Base-by-base conservation (phyloP, 2,888 invertebrate genomes). In the Drosophila peninsularis region DNA sequence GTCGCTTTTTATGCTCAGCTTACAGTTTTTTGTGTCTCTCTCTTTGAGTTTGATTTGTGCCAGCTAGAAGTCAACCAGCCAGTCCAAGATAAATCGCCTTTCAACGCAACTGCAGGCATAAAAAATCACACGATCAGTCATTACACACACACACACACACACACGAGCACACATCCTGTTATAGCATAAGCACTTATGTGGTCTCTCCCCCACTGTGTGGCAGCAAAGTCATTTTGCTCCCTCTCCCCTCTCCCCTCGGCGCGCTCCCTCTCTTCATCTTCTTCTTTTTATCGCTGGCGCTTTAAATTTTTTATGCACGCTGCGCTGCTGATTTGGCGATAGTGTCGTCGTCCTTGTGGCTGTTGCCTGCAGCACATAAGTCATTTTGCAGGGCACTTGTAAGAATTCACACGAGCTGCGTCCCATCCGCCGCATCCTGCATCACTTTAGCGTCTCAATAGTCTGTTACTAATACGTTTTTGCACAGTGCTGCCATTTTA, bases 51-150 rank as follows among this genome's bases (percentile, higher is more conserved):
- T 75, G 80, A 80, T 80, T 82, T 86, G 83, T 80, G 77, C 71
- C 68, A 79, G 75, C 65, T 52, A 69, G 47, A 75, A 82, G 77
- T 80, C 80, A 82, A 77, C 70, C 78, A 71, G 67, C 71, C 81
- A 78, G 83, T 80, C 63, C 80, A 89, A 85, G 88, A 85, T 80
- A 90, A 90, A 90, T 90, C 88, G 87, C 86, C 90, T 90, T 88
- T 89, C 89, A 87, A 71, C 83, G 75, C 84, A 84, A 85, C 87
- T 80, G 76, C 67, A 72, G 81, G 77, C 80, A 80, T 83, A 90
- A 90, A 89, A 90, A 90, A 90, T 85, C 78, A 80, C 80, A 87
- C 84, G 86, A 90, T 86, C 89, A 86, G 84, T 89, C 90, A 89
- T 89, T 82, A 78, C 75, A 76, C 65, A 80, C 75, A 87, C 75